These are phyloP conservation scores for Philaethria dido DNA, from an alignment of 2,888 invertebrate species.

Conservation along the genomic window DNA sequence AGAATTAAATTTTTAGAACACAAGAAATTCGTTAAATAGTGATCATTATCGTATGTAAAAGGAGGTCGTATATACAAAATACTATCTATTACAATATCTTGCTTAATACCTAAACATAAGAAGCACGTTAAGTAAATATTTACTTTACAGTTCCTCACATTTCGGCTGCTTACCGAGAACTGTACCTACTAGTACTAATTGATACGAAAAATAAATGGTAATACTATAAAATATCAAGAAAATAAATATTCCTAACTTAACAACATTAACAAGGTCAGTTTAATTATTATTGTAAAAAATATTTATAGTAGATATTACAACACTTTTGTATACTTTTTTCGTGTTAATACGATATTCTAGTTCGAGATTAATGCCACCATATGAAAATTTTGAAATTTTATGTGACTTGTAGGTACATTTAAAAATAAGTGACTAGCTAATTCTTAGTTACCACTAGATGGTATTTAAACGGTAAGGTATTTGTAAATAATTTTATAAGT, in stretches of 20 bases:
- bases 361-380: not conserved
- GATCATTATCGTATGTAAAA: not conserved
- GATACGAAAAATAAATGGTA: constrained; percentile 12
- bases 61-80: not conserved
- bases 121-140: constrained; percentile 13
- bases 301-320: constrained; percentile 24
- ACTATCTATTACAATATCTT: not conserved
- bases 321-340: constrained; percentile 13
- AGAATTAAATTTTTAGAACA: too few species aligned
- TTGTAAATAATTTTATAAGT: not conserved
- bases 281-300: constrained; percentile 26
- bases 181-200: constrained; percentile 2
- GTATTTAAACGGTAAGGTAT: not conserved
- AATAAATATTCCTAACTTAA: constrained; percentile 24
- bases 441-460: not conserved
- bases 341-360: not conserved
- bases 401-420: not conserved
- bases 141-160: constrained; percentile 3
- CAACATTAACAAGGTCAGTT: constrained; percentile 30
- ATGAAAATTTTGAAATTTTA: not conserved
- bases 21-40: too few species aligned
- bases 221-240: constrained; percentile 20
- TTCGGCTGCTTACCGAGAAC: not conserved
- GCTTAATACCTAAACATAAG: constrained; percentile 3
- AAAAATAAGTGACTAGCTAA: not conserved